Conservation (phyloP, 1,140 invertebrate species). For the Temnothorax curvispinosus region DNA sequence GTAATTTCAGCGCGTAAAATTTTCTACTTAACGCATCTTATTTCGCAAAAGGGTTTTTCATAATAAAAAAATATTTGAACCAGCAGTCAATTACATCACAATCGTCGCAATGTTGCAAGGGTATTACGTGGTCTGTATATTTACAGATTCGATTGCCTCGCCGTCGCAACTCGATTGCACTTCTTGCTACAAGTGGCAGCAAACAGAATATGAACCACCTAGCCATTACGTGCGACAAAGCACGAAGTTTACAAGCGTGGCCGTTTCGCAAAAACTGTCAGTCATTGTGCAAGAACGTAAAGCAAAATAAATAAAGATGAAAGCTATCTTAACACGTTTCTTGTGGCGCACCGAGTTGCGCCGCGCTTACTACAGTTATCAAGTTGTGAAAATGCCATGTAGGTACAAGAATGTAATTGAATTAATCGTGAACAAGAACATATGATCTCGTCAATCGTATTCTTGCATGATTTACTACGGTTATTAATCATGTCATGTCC, state of each 20-base stretch:
- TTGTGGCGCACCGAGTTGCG: neutral
- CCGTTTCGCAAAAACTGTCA: constrained; percentile 36
- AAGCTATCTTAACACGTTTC: constrained; percentile 42
- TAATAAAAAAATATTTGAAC: constrained; percentile 8
- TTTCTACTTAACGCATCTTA: neutral
- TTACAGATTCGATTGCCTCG: constrained; percentile 22
- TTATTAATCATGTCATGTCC: neutral
- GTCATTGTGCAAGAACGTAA: constrained; percentile 29
- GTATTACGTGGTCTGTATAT: constrained; percentile 10
- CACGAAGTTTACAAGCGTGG: constrained; percentile 35
- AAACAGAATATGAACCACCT: constrained; percentile 28
- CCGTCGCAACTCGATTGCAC: constrained; percentile 30
- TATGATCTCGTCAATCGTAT: constrained; percentile 1
- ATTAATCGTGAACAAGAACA: constrained; percentile 20
- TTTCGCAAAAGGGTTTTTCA: neutral
- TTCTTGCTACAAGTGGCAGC: constrained; percentile 32
- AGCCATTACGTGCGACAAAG: constrained; percentile 49
- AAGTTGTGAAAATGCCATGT: constrained; percentile 34
- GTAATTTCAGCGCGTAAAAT: neutral
- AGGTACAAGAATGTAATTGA: constrained; percentile 22
- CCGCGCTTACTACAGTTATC: neutral
- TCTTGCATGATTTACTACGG: neutral
- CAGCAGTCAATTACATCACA: constrained; percentile 1
- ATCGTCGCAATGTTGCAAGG: neutral
- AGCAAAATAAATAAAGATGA: constrained; percentile 44